phyloP scores from a whole-genome alignment of 2,797 vertebrate species.

The Oreonectes daqikongensis region DNA sequence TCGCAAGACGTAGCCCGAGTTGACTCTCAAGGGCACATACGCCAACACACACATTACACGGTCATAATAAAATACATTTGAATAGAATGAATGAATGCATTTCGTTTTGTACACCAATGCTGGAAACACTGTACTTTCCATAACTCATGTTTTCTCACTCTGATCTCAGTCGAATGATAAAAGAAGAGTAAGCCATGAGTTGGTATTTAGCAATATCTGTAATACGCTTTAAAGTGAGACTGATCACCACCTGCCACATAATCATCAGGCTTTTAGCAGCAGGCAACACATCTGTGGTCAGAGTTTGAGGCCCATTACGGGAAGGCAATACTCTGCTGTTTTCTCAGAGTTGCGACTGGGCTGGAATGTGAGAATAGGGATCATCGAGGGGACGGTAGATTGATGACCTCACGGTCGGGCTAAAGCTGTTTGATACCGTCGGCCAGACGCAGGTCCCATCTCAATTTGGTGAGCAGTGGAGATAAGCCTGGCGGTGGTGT shows the following conservation, averaged over 20 bases:
- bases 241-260: constrained; percentile 9
- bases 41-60: constrained; percentile 14
- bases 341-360: constrained; percentile 2
- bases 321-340: constrained; percentile 33
- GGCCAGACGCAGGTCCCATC: constrained; percentile 71
- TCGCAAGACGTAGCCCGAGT: constrained; percentile 53
- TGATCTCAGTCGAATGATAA: neutral
- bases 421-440: constrained; percentile 73
- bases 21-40: neutral
- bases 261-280: constrained; percentile 29
- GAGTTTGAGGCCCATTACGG: constrained; percentile 20
- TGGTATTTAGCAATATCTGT: constrained; percentile 23
- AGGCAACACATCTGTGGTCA: constrained; percentile 34
- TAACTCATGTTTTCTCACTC: neutral
- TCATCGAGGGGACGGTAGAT: constrained; percentile 59
- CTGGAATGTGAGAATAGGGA: constrained; percentile 23
- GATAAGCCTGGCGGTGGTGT: constrained; percentile 62
- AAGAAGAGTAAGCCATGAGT: neutral
- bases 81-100: no score
- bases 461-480: constrained; percentile 73
- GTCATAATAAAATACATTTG: neutral
- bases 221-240: constrained; percentile 17
- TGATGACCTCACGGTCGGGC: constrained; percentile 66
- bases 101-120: neutral
- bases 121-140: neutral